These are phyloP conservation scores for Drosophila sordidula DNA, from an alignment of 2,888 invertebrate species.

Conservation along the genomic window DNA sequence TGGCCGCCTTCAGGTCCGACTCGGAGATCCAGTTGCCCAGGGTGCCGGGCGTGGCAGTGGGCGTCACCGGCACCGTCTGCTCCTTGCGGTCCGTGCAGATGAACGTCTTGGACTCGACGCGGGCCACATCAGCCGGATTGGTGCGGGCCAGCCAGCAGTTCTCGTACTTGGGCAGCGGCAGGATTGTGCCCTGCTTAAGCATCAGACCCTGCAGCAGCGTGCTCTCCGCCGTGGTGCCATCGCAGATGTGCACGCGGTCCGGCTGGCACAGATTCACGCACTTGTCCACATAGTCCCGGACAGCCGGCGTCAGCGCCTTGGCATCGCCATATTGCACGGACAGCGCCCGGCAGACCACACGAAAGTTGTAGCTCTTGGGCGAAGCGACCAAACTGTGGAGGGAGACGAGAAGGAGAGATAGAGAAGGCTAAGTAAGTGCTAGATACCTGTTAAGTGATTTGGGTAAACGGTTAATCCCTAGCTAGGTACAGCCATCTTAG, in stretches of 20 bases:
- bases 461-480: neutral
- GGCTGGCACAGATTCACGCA: constrained; percentile 93
- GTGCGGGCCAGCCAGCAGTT: constrained; percentile 98
- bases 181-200: constrained; percentile 91
- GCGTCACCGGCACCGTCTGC: constrained; percentile 92
- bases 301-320: constrained; percentile 85
- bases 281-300: constrained; percentile 90
- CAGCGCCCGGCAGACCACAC: constrained; percentile 64
- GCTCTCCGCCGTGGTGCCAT: constrained; percentile 95
- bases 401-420: too few relatives aligned
- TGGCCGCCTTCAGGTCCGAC: constrained; percentile 91
- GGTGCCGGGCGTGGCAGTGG: constrained; percentile 91
- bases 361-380: constrained; percentile 59
- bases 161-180: constrained; percentile 93
- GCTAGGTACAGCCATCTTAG: neutral
- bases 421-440: neutral
- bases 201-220: constrained; percentile 90
- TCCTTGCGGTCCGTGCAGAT: constrained; percentile 93
- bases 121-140: constrained; percentile 98
- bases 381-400: constrained; percentile 32
- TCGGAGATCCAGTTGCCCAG: constrained; percentile 98
- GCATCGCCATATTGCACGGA: constrained; percentile 85
- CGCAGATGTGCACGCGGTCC: constrained; percentile 94
- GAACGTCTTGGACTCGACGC: constrained; percentile 98
- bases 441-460: constrained; percentile 2